Conservation (phyloP, 2,888 invertebrate genomes). For the Limnephilus lunatus region DNA sequence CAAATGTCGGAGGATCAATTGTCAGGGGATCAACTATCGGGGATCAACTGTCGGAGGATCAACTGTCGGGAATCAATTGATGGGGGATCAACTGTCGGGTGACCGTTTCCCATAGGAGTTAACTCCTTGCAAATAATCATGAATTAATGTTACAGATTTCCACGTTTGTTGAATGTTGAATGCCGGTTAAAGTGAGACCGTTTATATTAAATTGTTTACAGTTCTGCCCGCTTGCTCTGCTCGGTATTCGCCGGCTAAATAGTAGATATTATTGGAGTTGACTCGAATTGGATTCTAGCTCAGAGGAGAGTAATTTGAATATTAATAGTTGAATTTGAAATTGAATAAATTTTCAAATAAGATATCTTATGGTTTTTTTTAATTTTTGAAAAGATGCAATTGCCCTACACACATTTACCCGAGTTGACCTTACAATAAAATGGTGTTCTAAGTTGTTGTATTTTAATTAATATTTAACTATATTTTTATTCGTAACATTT, state of each 20-base stretch:
- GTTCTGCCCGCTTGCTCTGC: neutral
- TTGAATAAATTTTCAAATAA: neutral
- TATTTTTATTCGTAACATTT: too few species aligned
- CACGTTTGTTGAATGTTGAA: neutral
- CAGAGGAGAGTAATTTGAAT: neutral
- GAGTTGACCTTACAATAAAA: too few species aligned
- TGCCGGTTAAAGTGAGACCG: constrained; percentile 6
- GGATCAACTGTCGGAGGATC: too few species aligned
- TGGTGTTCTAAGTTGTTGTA: too few species aligned
- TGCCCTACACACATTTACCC: too few species aligned
- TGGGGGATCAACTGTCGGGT: too few species aligned
- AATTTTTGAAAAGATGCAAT: too few species aligned
- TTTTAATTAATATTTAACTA: too few species aligned
- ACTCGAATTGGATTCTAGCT: neutral
- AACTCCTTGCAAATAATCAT: neutral
- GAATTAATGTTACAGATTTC: neutral
- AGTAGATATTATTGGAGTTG: neutral
- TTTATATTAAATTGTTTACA: constrained; percentile 31
- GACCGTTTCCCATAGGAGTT: neutral
- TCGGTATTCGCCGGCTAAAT: neutral
- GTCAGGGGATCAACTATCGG: too few species aligned
- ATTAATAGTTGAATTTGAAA: neutral
- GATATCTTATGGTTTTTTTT: too few species aligned
- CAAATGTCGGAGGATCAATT: too few species aligned
- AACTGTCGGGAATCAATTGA: too few species aligned